Evolutionary conservation across 2,113 vertebrate genomes (phyloP).

Genomic region (Grantiella picta): DNA sequence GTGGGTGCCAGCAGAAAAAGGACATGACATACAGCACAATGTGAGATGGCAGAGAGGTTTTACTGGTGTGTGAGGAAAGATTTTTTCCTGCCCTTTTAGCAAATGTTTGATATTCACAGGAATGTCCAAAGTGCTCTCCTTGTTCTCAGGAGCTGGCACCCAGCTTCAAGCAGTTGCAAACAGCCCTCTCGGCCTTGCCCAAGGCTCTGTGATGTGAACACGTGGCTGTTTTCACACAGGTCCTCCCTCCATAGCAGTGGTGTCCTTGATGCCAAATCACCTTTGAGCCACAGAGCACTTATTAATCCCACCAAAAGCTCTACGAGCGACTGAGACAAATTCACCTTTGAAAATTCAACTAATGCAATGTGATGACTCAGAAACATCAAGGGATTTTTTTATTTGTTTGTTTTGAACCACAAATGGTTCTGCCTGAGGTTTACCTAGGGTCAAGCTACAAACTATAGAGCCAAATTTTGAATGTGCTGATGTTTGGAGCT

Average conservation of each 20-base stretch:
- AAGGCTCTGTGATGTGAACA: background rate
- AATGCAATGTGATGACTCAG: background rate
- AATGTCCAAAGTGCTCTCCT: background rate
- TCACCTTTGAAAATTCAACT: conserved; percentile 1
- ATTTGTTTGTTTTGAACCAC: conserved; percentile 31
- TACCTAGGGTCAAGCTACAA: conserved; percentile 26
- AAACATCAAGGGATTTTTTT: conserved; percentile 21
- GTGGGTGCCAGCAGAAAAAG: background rate
- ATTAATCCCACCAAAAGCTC: background rate
- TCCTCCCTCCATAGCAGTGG: background rate
- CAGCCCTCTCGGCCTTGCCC: background rate
- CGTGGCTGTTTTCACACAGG: background rate
- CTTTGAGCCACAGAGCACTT: background rate
- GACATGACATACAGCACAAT: background rate
- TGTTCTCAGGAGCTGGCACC: background rate
- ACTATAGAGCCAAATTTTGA: background rate
- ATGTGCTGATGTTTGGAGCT: background rate
- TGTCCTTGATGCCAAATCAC: background rate
- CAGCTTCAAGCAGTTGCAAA: background rate
- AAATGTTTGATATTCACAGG: background rate
- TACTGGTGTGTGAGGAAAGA: background rate
- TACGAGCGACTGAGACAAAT: background rate
- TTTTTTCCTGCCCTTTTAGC: background rate
- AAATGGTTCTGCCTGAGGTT: conserved; percentile 15
- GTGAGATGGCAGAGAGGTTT: background rate